Base-by-base conservation (phyloP, 2,888 invertebrate genomes). In the Eubasilissa splendida region DNA sequence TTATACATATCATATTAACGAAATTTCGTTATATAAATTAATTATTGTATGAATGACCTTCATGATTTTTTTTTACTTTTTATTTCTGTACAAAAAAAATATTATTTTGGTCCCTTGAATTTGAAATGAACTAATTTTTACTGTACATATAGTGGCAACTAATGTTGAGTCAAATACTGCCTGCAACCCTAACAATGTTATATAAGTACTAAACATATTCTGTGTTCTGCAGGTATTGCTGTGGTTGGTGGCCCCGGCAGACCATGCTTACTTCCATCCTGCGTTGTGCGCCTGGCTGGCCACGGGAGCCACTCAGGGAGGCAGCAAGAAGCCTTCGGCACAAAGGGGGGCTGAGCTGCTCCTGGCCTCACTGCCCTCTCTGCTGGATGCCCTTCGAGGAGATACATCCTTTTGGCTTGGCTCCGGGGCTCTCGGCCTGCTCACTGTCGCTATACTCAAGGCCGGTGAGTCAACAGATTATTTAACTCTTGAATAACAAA, bases 191-290 rank as follows among this genome's bases (percentile, higher is more conserved):
- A 42, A 42, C 7, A 42, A 42, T 42, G 42, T 42, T 7, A 7
- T 42, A 2, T 7, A 42, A 42, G 42, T 42, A 42, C 42, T 42
- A 2, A 4, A 42, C 42, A 2, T 42, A 42, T 42, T 2, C 42
- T 58, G 9, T 58, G 8, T 53, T 58, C 87, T 87, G 3, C 85
- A 92, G 92, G 91, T 92, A 0, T 85, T 99, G 75, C 92, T 96
- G 81, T 98, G 98, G 93, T 89, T 99, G 33, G 93, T 98, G 12
- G 94, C 95, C 66, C 96, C 97, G 0, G 94, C 95, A 63, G 95
- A 97, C 86, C 91, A 93, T 0, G 92, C 92, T 74, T 94, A 95
- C 83, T 97, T 98, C 87, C 96, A 97, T 88, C 97, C 97, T 0
- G 91, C 91, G 80, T 93, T 96, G 75, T 92, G 96, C 2, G 92